Base-by-base conservation (phyloP, 1,140 invertebrate species). In the Cyclina sinensis region DNA sequence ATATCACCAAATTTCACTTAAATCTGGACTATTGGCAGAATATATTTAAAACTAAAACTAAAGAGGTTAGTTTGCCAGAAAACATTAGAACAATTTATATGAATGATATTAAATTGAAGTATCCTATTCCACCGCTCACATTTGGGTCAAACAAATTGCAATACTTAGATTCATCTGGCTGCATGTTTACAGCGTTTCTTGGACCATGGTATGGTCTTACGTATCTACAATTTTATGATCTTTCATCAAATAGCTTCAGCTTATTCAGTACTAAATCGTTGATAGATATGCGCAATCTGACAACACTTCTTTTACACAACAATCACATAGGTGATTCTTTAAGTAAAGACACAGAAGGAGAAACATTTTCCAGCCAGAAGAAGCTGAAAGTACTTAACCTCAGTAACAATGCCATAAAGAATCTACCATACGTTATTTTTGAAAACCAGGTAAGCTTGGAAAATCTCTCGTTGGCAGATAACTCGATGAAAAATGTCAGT, bases 61-160 rank as follows among this genome's bases (percentile, higher is more conserved):
- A 16, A 76, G 3, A 14, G 3, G 51, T 81, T 1, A n/a, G 65
- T 35, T 32, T 81, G 43, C 79, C 79, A 14, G 27, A 46, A 81
- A 54, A 62, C 46, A 27, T 81, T 3, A 62, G 35, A 24, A 81
- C 54, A 39, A 65, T 81, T 21, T 62, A 43, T 27, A 81, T 81
- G 79, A 81, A 43, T 46, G 21, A 81, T 65, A 81, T 81, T 2
- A 81, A 81, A 43, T 43, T 81, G 32, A 18, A 30, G 12, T 81
- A 81, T n/a, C 79, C 79, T 7, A n/a, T 81, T 14, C 57, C 57
- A 24, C 35, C 79, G 3, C 0, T 65, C 5, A 62, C 18, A 24
- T 81, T 81, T 46, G 30, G 54, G 0, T 14, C 79, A 35, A 83
- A 83, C 27, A 65, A 70, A 48, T 35, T 83, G 9, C 32, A 65